Evolutionary conservation across 2,888 invertebrate species (phyloP).

Genomic region (Ephialtes manifestator): DNA sequence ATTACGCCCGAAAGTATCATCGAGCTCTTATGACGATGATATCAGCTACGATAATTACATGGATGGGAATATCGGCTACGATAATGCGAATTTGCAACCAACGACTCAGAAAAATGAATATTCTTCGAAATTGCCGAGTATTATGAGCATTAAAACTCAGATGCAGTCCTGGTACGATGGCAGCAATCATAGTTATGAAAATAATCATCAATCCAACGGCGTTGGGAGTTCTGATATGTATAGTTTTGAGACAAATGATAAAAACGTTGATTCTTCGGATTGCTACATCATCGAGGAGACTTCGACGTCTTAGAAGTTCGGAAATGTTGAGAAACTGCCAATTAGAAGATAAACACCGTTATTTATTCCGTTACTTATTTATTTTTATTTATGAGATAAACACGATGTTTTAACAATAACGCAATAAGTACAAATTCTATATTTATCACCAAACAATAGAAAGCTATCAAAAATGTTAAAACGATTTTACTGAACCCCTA

Average conservation of each 20-base stretch:
- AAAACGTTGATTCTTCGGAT: neutral
- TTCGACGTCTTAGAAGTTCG: neutral
- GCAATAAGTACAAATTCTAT: too few relatives aligned
- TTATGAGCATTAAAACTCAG: slow-evolving; percentile 23
- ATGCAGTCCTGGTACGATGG: slow-evolving; percentile 15
- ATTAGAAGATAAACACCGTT: neutral
- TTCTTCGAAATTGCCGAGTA: neutral
- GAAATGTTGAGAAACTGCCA: neutral
- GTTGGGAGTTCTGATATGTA: neutral
- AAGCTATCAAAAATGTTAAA: too few relatives aligned
- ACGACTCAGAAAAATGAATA: neutral
- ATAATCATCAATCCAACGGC: neutral
- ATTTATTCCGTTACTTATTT: too few relatives aligned
- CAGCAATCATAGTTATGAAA: slow-evolving; percentile 2
- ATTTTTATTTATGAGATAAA: too few relatives aligned
- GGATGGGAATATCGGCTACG: neutral
- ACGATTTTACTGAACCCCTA: too few relatives aligned
- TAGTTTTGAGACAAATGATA: slow-evolving; percentile 11
- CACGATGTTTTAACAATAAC: too few relatives aligned
- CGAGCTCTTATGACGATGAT: slow-evolving; percentile 31
- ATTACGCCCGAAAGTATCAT: slow-evolving; percentile 34
- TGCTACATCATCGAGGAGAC: neutral
- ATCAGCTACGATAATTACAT: slow-evolving; percentile 40
- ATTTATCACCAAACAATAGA: too few relatives aligned
- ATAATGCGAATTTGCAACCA: slow-evolving; percentile 14